Conservation (phyloP, 2,888 invertebrate species). For the Hyles lineata region DNA sequence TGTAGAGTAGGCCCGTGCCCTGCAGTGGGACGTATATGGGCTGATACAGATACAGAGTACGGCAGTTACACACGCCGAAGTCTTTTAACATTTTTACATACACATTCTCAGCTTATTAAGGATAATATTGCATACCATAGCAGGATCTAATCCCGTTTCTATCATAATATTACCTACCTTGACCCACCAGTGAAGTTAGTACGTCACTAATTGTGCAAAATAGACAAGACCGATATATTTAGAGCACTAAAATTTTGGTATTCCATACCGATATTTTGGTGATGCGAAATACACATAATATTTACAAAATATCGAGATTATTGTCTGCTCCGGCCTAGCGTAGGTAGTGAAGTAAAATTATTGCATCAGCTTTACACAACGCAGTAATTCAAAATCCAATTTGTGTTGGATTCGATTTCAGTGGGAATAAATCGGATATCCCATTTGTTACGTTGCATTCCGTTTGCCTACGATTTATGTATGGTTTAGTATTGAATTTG, state of each 20-base stretch:
- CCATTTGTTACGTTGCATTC: conserved; percentile 64
- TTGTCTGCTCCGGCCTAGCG: not conserved
- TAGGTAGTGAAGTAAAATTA: conserved; percentile 21
- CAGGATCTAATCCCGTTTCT: too few species aligned
- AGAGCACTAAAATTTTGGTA: not conserved
- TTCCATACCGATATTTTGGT: not conserved
- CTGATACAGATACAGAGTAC: too few species aligned
- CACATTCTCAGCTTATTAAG: too few species aligned
- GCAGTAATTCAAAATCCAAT: conserved; percentile 78
- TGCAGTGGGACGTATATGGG: too few species aligned
- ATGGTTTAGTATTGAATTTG: conserved; percentile 63
- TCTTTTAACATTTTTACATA: too few species aligned
- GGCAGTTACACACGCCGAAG: too few species aligned
- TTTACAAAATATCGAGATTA: not conserved
- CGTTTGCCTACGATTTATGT: conserved; percentile 64
- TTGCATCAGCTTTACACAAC: conserved; percentile 27
- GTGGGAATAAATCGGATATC: conserved; percentile 69
- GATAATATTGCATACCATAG: too few species aligned
- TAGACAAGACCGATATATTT: too few species aligned
- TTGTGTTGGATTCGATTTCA: conserved; percentile 73
- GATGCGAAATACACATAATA: not conserved
- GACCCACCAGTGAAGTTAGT: too few species aligned
- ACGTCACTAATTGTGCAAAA: too few species aligned
- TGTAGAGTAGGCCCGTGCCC: too few species aligned
- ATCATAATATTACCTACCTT: too few species aligned